phyloP scores from a whole-genome alignment of 2,113 vertebrate species.

The Leptocoma aspasia region DNA sequence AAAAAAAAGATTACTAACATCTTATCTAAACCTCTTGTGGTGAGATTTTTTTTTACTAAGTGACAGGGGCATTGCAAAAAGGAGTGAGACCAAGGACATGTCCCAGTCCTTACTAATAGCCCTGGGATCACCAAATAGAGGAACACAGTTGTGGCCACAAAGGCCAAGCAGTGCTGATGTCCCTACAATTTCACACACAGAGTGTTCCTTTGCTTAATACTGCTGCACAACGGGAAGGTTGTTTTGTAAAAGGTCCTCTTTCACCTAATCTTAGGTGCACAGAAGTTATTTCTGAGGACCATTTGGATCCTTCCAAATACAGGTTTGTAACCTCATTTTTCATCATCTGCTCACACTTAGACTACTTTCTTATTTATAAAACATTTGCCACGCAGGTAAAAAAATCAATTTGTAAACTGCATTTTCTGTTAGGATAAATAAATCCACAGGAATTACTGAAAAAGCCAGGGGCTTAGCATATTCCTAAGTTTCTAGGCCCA shows the following conservation, averaged over 20 bases:
- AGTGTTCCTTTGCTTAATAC: background rate
- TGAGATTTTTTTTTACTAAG: background rate
- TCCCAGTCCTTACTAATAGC: background rate
- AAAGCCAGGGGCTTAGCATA: background rate
- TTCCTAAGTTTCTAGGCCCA: background rate
- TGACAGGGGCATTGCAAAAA: background rate
- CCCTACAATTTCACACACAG: background rate
- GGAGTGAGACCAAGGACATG: background rate
- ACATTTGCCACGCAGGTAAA: background rate
- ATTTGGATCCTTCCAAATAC: background rate
- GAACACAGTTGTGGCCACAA: background rate
- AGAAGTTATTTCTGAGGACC: background rate
- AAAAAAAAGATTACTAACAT: background rate
- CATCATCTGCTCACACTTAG: background rate
- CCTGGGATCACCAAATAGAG: background rate
- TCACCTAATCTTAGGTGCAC: background rate
- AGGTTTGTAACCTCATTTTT: background rate
- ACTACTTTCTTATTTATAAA: background rate
- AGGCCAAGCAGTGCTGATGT: background rate
- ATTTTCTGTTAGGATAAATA: background rate
- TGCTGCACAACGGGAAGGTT: rapidly evolving
- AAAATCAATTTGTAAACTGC: background rate
- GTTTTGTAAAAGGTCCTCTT: background rate
- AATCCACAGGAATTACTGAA: slow-evolving; percentile 4
- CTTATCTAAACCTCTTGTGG: background rate